These are phyloP conservation scores for Tribolium castaneum DNA, from an alignment of 1,140 invertebrate species.

Conservation along the genomic window DNA sequence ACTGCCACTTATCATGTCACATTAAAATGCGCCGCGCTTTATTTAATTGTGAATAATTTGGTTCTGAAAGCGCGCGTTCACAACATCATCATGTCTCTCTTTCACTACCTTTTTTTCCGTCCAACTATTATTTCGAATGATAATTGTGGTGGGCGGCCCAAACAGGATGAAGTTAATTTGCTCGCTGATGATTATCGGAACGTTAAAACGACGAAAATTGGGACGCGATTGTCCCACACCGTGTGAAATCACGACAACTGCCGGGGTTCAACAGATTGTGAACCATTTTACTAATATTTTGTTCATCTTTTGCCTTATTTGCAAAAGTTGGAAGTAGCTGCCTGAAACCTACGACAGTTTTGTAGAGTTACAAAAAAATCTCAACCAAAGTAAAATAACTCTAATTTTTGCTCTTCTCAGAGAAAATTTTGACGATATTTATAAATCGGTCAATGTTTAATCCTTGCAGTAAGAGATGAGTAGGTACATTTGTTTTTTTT, in stretches of 20 bases:
- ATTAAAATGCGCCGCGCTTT: slow-evolving; percentile 33
- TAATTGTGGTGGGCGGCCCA: slow-evolving; percentile 6
- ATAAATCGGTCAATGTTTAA: too few relatives aligned
- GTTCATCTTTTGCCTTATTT: too few relatives aligned
- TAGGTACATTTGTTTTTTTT: too few relatives aligned
- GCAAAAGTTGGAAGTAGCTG: too few relatives aligned
- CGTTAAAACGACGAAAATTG: slow-evolving; percentile 30
- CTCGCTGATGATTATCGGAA: slow-evolving; percentile 22
- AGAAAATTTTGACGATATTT: too few relatives aligned
- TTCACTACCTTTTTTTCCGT: not conserved
- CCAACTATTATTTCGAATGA: not conserved
- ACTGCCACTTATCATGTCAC: slow-evolving; percentile 30
- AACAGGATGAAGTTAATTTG: slow-evolving; percentile 32
- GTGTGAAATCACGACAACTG: slow-evolving; percentile 4
- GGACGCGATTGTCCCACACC: not conserved
- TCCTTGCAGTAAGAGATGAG: too few relatives aligned
- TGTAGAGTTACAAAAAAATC: too few relatives aligned
- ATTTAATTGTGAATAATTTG: slow-evolving; percentile 31
- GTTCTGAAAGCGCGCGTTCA: slow-evolving; percentile 10
- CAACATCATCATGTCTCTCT: slow-evolving; percentile 1
- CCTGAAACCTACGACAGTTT: too few relatives aligned
- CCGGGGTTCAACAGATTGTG: not conserved
- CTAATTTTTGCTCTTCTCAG: too few relatives aligned
- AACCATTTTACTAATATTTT: too few relatives aligned
- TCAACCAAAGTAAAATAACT: too few relatives aligned